These are phyloP conservation scores for Microcebus tavaratra DNA, from an alignment of 2,113 vertebrate species.

Conservation along the genomic window DNA sequence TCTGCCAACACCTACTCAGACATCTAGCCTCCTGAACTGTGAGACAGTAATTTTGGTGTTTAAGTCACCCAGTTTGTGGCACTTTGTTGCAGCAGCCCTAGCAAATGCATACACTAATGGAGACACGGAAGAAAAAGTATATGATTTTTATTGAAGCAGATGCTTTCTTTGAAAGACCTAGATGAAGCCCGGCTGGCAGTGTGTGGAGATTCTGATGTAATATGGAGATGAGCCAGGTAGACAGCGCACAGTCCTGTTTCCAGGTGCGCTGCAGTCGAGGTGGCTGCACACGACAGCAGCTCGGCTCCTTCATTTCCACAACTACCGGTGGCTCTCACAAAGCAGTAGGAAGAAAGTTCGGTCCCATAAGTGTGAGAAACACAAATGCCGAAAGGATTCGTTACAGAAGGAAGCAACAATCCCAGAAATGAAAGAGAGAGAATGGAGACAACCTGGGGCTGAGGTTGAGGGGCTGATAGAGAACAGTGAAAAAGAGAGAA, in stretches of 20 bases:
- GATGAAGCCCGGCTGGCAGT: not conserved
- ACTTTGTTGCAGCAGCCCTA: not conserved
- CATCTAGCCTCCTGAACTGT: not conserved
- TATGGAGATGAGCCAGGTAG: fast-evolving
- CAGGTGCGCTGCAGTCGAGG: not conserved
- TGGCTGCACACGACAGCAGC: not conserved
- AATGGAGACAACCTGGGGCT: not conserved
- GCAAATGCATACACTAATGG: not conserved
- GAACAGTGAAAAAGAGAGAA: not conserved
- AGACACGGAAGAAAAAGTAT: not conserved
- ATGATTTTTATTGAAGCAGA: not conserved
- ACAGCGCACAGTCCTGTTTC: not conserved
- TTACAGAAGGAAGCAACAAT: not conserved
- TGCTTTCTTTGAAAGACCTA: not conserved
- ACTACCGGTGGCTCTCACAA: fast-evolving
- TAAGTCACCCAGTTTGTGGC: not conserved
- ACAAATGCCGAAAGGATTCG: not conserved
- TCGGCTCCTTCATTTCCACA: not conserved
- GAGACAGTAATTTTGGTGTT: not conserved
- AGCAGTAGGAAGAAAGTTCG: not conserved
- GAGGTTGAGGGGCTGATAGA: too few species aligned
- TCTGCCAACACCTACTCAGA: too few species aligned
- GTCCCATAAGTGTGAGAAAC: not conserved
- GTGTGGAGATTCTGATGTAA: not conserved
- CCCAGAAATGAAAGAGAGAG: not conserved